phyloP scores from a whole-genome alignment of 2,888 invertebrate species.

The Cheilosia vernalis region DNA sequence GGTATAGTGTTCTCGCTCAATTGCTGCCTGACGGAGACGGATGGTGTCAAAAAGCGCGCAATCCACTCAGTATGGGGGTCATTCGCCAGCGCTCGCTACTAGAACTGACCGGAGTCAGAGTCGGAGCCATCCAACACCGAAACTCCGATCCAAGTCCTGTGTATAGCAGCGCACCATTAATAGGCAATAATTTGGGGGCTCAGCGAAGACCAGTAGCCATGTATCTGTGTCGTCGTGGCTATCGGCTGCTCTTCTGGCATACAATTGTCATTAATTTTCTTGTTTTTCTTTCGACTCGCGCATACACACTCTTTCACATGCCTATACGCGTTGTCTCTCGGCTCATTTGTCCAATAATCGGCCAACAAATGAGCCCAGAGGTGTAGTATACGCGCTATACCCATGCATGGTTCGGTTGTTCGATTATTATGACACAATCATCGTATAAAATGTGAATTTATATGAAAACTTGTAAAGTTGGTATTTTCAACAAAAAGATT shows the following conservation, averaged over 20 bases:
- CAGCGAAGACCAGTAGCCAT: slow-evolving; percentile 71
- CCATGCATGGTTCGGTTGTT: slow-evolving; percentile 55
- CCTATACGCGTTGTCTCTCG: slow-evolving; percentile 21
- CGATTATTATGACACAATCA: slow-evolving; percentile 75
- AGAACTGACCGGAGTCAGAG: background rate
- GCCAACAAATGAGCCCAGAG: slow-evolving; percentile 67
- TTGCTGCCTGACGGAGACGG: slow-evolving; percentile 4
- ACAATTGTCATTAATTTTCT: slow-evolving; percentile 74
- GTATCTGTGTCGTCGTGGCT: slow-evolving; percentile 48
- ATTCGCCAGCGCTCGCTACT: slow-evolving; percentile 26
- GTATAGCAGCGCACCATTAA: slow-evolving; percentile 59
- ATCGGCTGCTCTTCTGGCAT: slow-evolving; percentile 39
- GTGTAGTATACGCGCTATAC: slow-evolving; percentile 30
- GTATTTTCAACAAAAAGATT: slow-evolving; percentile 75
- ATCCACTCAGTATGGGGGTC: slow-evolving; percentile 44
- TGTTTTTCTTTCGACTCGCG: slow-evolving; percentile 63
- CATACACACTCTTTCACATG: slow-evolving; percentile 23
- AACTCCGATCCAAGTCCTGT: slow-evolving; percentile 37
- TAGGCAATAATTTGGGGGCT: slow-evolving; percentile 73
- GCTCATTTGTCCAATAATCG: slow-evolving; percentile 73
- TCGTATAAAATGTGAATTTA: slow-evolving; percentile 75
- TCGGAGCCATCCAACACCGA: slow-evolving; percentile 23
- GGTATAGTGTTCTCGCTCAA: background rate
- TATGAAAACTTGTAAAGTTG: slow-evolving; percentile 74
- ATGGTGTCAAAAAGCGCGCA: slow-evolving; percentile 63